A percentile compares a stretch with the other conserved stretches of the same genome.
Conservation (phyloP, 1,140 invertebrate species). For the Maniola jurtina region DNA sequence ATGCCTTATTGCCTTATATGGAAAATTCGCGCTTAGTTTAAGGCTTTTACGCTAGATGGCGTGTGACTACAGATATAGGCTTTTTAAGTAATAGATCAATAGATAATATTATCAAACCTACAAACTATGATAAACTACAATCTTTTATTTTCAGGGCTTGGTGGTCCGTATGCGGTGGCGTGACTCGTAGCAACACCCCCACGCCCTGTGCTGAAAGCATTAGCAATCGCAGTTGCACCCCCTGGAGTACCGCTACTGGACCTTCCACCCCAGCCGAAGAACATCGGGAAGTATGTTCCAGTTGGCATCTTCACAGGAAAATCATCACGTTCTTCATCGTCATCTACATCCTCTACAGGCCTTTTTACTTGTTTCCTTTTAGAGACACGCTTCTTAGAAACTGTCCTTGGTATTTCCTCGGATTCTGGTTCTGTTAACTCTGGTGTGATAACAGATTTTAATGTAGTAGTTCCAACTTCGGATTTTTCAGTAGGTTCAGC, state of each 20-base stretch:
- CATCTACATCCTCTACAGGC: conserved; percentile 71
- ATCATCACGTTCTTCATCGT: conserved; percentile 66
- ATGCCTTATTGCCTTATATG: background rate
- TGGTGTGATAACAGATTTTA: conserved; percentile 43
- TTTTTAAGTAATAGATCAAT: conserved; percentile 5
- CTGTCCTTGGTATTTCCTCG: conserved; percentile 52
- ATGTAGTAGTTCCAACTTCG: conserved; percentile 49
- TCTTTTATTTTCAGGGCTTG: conserved; percentile 48
- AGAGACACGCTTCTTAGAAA: conserved; percentile 50
- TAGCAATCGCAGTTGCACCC: conserved; percentile 82
- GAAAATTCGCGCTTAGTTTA: background rate
- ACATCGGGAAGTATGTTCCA: conserved; percentile 82
- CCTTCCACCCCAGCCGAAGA: conserved; percentile 76
- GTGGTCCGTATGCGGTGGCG: conserved; percentile 83
- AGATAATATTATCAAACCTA: conserved; percentile 14
- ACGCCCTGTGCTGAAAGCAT: conserved; percentile 83
- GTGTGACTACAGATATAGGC: background rate
- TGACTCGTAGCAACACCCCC: conserved; percentile 84
- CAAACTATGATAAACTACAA: conserved; percentile 27
- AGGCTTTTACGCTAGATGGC: conserved; percentile 29
- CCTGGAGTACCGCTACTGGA: conserved; percentile 50
- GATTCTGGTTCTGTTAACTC: conserved; percentile 60
- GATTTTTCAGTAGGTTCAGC: conserved; percentile 55
- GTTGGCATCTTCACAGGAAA: conserved; percentile 53
- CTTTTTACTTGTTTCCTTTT: conserved; percentile 64